Base-by-base conservation (phyloP, 2,888 invertebrate genomes). In the Incurvaria masculella region DNA sequence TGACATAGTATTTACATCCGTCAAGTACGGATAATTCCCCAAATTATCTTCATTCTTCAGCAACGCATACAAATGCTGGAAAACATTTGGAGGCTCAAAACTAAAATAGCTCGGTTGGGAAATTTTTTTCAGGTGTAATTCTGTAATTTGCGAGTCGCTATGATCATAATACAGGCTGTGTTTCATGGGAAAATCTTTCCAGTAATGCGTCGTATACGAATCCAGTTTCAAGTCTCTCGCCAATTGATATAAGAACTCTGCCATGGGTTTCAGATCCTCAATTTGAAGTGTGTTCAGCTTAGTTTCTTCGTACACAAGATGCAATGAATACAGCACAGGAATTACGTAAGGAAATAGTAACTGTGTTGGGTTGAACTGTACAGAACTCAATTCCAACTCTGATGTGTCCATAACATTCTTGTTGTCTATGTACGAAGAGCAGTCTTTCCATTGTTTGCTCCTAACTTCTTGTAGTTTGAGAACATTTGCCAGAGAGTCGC, bases 251-350 rank as follows among this genome's bases (percentile, higher is more conserved):
- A 96, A 68, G 49, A 94, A 82, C 53, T 72, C 62, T 0, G 87
- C 89, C 39, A 96, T 62, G 0, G 85, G 79, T 47, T 83, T 81
- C 51, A 92, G 65, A 56, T 88, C 85, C 48, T 84, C 84, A 43
- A 82, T 81, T 55, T 89, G 70, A 0, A 90, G 71, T 0, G 84
- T 81, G 59, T 93, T 89, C 48, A 96, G 66, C 63, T 96, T 96
- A 4, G 93, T 75, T 62, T 96, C 95, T 79, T 97, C 96, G 60
- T 96, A 96, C 0, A 95, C 80, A 23, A 97, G 74, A 72, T 97
- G 97, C 27, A 97, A 75, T 0, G 89, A 82, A 62, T 86, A 92
- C 49, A 94, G 80, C 23, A 95, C 80, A 46, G 89, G 80, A 5
- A 89, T 81, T 11, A 91, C 82, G 57, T 88, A 85, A 0, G 85